Base-by-base conservation (phyloP, 2,888 invertebrate genomes). In the Subacronicta megacephala region DNA sequence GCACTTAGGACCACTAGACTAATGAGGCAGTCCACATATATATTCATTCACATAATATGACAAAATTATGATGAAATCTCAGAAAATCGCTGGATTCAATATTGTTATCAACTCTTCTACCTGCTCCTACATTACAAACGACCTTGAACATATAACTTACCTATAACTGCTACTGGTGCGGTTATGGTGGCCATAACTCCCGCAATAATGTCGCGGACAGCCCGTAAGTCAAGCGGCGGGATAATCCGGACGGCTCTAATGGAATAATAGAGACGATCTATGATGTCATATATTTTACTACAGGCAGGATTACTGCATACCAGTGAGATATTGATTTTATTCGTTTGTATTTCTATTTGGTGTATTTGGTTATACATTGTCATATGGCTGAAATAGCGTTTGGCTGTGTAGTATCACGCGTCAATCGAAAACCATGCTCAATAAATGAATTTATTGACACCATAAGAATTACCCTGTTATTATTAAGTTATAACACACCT, bases 231-330 rank as follows among this genome's bases (percentile, higher is more conserved):
- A 79, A 72, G 61, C 72, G 55, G 62, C 50, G 65, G 73, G 75
- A 67, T 77, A 77, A 81, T 80, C 79, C 78, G 56, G 65, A 62
- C 54, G 64, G 66, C 55, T 71, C 78, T 83, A 83, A 83, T 83
- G 77, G 81, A 81, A 81, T 81, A 81, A 78, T 77, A 75, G 76
- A 72, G 67, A 70, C 67, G 72, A 81, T 80, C 76, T 78, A 81
- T 77, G 72, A 76, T 45, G 75, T 65, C 72, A 66, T 77, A 74
- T 70, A 80, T 74, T 74, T 71, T 61, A 66, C 73, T 66, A 71
- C 72, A 56, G 60, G 29, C 55, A 44, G 72, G 59, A 74, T 72
- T 62, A 72, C 51, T 53, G 36, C 46, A 40, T 37, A 41, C 36
- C 9, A 23, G 46, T 49, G 64, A 69, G 50, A 51, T 55, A 63